Evolutionary conservation across 2,113 vertebrate species (phyloP).

Genomic region (Vicugna pacos): DNA sequence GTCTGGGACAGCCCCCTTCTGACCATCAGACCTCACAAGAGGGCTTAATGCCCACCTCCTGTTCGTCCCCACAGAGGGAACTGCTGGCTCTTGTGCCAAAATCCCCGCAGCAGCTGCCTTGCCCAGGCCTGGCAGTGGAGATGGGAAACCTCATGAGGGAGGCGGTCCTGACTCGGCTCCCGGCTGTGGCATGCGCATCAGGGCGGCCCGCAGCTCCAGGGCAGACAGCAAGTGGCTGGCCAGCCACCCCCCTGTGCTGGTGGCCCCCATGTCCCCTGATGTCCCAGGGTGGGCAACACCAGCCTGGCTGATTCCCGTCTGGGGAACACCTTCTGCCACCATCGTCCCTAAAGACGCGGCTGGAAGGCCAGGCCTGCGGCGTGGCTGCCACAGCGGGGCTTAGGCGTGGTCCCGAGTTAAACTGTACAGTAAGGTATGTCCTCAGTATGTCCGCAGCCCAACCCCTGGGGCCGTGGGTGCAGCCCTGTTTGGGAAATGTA

Average conservation of each 20-base stretch:
- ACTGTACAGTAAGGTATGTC: fast-evolving
- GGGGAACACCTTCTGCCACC: background rate
- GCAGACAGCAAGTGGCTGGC: background rate
- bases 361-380: fast-evolving
- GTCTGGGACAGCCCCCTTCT: too few species aligned
- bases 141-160: fast-evolving
- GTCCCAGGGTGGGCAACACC: fast-evolving
- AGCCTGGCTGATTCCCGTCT: background rate
- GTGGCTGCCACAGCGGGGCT: background rate
- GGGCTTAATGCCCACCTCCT: background rate
- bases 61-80: background rate
- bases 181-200: fast-evolving
- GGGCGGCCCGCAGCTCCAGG: background rate
- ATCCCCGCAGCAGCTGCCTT: background rate
- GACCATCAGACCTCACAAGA: fast-evolving
- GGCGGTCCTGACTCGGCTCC: fast-evolving
- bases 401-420: fast-evolving
- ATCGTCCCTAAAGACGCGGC: fast-evolving
- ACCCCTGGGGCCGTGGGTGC: background rate
- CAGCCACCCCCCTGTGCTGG: background rate
- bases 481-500: background rate
- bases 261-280: fast-evolving
- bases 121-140: background rate
- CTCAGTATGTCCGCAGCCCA: fast-evolving
- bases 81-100: background rate